Percentiles rank a stretch among this genome's conserved stretches.
Conservation (phyloP, 2,888 invertebrate species). For the Trachelus iudaicus region DNA sequence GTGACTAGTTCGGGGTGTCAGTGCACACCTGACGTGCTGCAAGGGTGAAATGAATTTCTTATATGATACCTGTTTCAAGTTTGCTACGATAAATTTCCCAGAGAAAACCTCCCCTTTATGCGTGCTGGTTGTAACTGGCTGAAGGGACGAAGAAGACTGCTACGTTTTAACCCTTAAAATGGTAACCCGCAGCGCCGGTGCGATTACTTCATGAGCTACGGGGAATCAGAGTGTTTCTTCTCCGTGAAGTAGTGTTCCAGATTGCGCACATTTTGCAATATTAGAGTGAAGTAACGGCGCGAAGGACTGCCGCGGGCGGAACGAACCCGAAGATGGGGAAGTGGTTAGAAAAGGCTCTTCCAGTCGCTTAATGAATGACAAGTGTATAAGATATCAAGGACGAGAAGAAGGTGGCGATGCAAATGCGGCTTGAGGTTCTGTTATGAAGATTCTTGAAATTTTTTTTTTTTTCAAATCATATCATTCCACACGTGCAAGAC, state of each 20-base stretch:
- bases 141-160: neutral
- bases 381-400: neutral
- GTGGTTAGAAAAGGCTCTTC: neutral
- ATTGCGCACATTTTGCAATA: constrained; percentile 27
- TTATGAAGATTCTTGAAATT: neutral
- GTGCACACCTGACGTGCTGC: no score
- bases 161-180: neutral
- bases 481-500: neutral
- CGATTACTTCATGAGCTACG: neutral
- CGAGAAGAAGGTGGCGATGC: neutral
- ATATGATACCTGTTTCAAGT: neutral
- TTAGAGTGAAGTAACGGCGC: constrained; percentile 18
- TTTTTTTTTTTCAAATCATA: neutral
- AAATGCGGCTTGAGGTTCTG: neutral
- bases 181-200: neutral
- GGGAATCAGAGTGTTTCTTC: constrained; percentile 2
- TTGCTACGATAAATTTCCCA: neutral
- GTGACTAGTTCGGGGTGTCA: neutral
- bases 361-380: constrained; percentile 7
- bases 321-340: neutral
- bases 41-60: neutral
- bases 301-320: neutral
- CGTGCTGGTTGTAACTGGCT: neutral
- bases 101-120: neutral
- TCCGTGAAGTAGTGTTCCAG: constrained; percentile 7